Conservation (phyloP, 2,888 invertebrate genomes). For the Agonopterix alstromeriana region DNA sequence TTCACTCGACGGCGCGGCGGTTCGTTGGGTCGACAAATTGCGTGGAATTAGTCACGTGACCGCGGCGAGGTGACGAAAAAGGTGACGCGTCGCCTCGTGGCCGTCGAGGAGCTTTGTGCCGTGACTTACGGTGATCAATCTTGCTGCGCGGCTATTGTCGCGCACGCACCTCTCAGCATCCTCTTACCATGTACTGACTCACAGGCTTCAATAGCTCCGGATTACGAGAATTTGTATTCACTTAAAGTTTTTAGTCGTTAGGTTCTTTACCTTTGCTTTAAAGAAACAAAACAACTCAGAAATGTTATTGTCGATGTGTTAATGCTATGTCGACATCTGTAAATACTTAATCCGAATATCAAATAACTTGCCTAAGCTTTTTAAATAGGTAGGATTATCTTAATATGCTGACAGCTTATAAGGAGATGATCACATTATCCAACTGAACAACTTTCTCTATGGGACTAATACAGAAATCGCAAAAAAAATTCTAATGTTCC, state of each 20-base stretch:
- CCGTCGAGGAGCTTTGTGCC: constrained; percentile 40
- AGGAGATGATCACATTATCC: too few species aligned
- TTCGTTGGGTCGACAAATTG: constrained; percentile 70
- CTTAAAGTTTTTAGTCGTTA: constrained; percentile 17
- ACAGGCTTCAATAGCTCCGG: constrained; percentile 30
- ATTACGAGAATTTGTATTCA: constrained; percentile 38
- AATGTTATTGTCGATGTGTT: too few species aligned
- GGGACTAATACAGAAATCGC: too few species aligned
- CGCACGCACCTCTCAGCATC: constrained; percentile 46
- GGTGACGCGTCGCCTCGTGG: constrained; percentile 60
- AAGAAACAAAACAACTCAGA: background rate
- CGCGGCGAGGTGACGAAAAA: constrained; percentile 73
- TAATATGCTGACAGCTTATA: too few species aligned
- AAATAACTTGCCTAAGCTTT: too few species aligned
- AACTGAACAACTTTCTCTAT: too few species aligned
- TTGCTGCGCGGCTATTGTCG: constrained; percentile 51
- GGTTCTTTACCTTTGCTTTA: constrained; percentile 7
- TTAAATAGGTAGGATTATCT: too few species aligned
- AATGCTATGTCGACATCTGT: too few species aligned
- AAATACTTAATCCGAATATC: too few species aligned
- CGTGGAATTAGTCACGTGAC: constrained; percentile 71
- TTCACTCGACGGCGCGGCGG: constrained; percentile 60
- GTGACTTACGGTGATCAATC: constrained; percentile 61
- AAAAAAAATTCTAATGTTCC: too few species aligned
- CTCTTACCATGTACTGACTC: constrained; percentile 25